phyloP scores from a whole-genome alignment of 2,797 vertebrate species.

The Silurus aristotelis region DNA sequence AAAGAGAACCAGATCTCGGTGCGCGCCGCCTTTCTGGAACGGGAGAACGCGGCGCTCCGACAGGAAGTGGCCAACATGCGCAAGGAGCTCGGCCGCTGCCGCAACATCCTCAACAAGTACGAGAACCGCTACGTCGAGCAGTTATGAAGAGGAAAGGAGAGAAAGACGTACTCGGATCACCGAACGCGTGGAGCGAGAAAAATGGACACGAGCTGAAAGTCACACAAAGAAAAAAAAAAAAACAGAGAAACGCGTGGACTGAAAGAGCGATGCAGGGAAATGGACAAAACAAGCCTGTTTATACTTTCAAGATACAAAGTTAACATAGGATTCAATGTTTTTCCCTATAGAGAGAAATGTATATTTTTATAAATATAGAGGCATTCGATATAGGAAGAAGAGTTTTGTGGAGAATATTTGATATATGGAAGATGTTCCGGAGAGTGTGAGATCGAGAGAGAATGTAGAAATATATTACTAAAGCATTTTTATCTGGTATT shows the following conservation, averaged over 20 bases:
- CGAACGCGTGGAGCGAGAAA: slow-evolving; percentile 57
- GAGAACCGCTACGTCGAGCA: slow-evolving; percentile 85
- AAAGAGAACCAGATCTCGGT: slow-evolving; percentile 95
- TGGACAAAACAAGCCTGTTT: slow-evolving; percentile 6
- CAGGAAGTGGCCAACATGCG: slow-evolving; percentile 90
- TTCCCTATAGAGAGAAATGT: slow-evolving; percentile 80
- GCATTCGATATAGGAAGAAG: slow-evolving; percentile 70
- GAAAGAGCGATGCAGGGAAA: slow-evolving; percentile 1
- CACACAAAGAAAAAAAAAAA: slow-evolving; percentile 2
- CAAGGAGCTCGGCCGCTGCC: slow-evolving; percentile 88
- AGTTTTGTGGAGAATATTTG: slow-evolving; percentile 68
- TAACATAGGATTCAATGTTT: slow-evolving; percentile 61
- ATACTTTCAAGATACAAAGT: slow-evolving; percentile 4
- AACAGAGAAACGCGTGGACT: neutral
- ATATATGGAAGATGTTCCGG: slow-evolving; percentile 42
- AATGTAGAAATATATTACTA: slow-evolving; percentile 48
- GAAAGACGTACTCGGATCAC: slow-evolving; percentile 23
- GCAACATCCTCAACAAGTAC: slow-evolving; percentile 86
- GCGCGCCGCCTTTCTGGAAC: slow-evolving; percentile 89
- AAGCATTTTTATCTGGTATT: slow-evolving; percentile 55
- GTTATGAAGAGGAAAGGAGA: slow-evolving; percentile 66
- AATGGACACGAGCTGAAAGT: slow-evolving; percentile 50
- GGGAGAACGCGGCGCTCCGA: slow-evolving; percentile 87
- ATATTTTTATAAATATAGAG: slow-evolving; percentile 84
- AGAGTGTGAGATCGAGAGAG: neutral